phyloP scores from a whole-genome alignment of 1,140 invertebrate genomes.

The Liolophura sinensis region DNA sequence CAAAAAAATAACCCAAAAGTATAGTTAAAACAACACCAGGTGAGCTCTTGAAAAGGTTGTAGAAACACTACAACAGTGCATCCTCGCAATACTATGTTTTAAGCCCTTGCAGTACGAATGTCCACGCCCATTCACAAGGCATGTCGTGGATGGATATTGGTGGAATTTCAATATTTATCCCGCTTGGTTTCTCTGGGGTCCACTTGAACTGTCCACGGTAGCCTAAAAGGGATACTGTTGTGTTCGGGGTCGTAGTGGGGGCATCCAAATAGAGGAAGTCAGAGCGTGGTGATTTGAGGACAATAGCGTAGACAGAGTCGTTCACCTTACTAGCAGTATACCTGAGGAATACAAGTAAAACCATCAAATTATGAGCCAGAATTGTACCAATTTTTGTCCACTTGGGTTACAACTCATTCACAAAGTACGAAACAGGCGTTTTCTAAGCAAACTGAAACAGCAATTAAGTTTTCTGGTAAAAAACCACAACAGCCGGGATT shows the following conservation, averaged over 20 bases:
- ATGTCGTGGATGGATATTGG: slow-evolving; percentile 29
- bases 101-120: slow-evolving; percentile 32
- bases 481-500: too few relatives aligned
- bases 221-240: slow-evolving; percentile 35
- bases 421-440: too few relatives aligned
- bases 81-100: neutral
- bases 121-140: slow-evolving; percentile 41
- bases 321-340: slow-evolving; percentile 57
- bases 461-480: too few relatives aligned
- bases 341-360: slow-evolving; percentile 59
- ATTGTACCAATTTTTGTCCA: too few relatives aligned
- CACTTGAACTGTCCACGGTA: slow-evolving; percentile 26
- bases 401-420: too few relatives aligned
- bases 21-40: too few relatives aligned
- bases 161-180: slow-evolving; percentile 30
- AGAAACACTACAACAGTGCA: too few relatives aligned
- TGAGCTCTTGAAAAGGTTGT: too few relatives aligned
- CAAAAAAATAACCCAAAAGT: too few relatives aligned
- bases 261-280: slow-evolving; percentile 62
- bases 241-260: slow-evolving; percentile 29
- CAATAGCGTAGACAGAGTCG: slow-evolving; percentile 69
- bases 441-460: too few relatives aligned
- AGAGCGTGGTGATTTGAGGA: slow-evolving; percentile 70
- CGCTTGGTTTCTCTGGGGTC: slow-evolving; percentile 12
- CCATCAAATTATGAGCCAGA: neutral